Evolutionary conservation across 2,113 vertebrate species (phyloP), one percentile per base, ranked within the genome.

Genomic region (Leucoraja erinaceus): DNA sequence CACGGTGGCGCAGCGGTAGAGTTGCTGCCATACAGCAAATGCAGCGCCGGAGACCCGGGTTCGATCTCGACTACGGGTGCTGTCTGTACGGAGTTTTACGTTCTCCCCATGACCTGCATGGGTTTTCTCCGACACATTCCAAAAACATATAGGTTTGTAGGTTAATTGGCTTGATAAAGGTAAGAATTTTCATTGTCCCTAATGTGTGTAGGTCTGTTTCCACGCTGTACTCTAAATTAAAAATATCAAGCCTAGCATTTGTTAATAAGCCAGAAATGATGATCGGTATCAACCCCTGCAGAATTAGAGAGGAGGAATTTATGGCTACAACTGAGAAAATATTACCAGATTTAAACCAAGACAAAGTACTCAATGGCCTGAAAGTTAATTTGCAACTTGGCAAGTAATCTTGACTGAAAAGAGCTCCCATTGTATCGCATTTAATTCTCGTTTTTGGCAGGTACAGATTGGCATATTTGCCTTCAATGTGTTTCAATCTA

Each of bases 381-480:
- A 84, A 84, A 61, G 81, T 59, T 14, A 59, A 84, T 12, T 14
- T 61, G 54, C 12, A 14, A 2, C 54, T 84, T 84, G 54, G 25
- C 25, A n/a, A 11, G 81, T 84, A 61, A 12, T n/a, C 56, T 59
- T 84, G 81, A 12, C 61, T 61, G 81, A n/a, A 61, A 84, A 61
- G 56, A 84, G 56, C 47, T 84, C 81, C 81, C 28, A 28, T 25
- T 84, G 54, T 25, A 83, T 22, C 47, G 22, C 8, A 9, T 14
- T 84, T 84, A 84, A 84, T n/a, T n/a, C 81, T n/a, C 22, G 25
- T 33, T 11, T 47, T 84, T 84, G 81, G 25, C 81, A 84, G 25
- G 3, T 12, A 84, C 22, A 84, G 25, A 59, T 81, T 54, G 78
- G 47, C 54, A 10, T 47, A 54, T 25, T 25, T 83, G 79, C 22